These are phyloP conservation scores for Tamandua tetradactyla DNA, from an alignment of 2,797 vertebrate genomes.

Conservation along the genomic window DNA sequence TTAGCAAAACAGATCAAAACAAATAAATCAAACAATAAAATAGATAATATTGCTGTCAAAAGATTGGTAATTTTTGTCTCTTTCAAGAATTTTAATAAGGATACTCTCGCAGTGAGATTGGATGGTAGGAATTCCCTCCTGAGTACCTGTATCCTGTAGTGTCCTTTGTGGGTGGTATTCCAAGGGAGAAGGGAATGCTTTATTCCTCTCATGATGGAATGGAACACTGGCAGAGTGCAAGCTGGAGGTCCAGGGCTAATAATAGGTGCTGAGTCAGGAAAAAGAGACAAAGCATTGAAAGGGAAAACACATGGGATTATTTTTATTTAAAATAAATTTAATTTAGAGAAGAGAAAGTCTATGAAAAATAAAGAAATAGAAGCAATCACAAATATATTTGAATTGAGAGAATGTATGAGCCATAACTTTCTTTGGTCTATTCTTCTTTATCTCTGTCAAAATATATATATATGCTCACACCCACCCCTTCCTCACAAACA, in stretches of 20 bases:
- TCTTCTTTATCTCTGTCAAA: not conserved
- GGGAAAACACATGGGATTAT: not conserved
- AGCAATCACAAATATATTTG: not conserved
- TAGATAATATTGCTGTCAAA: not conserved
- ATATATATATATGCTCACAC: not conserved
- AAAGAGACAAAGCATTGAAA: not conserved
- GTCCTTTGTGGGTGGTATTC: not conserved
- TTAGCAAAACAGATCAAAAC: not conserved
- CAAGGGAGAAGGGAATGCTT: not conserved
- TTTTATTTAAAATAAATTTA: conserved; percentile 7
- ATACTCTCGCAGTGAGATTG: not conserved
- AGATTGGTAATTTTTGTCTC: not conserved
- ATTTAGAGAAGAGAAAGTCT: not conserved
- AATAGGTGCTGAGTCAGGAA: not conserved
- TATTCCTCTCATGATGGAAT: not conserved
- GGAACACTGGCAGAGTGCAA: not conserved
- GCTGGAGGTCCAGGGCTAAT: not conserved
- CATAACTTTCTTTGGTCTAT: not conserved
- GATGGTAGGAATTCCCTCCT: not conserved
- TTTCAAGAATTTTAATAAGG: not conserved
- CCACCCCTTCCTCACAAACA: not conserved
- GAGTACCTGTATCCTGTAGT: not conserved
- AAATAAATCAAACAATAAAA: not conserved
- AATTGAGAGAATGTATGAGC: not conserved
- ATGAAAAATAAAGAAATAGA: not conserved